phyloP scores from a whole-genome alignment of 2,797 vertebrate species.

The Tiaroga cobitis region DNA sequence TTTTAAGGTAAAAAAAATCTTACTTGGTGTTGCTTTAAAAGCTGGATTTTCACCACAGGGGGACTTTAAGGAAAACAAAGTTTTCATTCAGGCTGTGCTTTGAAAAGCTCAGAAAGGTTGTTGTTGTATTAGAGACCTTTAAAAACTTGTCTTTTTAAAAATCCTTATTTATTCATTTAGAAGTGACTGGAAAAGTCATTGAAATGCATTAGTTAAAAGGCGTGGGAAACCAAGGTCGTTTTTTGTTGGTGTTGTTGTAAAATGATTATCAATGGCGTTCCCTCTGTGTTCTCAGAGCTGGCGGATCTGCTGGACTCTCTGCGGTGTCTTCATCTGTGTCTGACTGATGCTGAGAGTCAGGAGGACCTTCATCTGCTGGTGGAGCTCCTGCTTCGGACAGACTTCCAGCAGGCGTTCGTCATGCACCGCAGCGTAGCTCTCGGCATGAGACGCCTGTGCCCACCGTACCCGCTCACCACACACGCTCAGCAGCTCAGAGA shows the following conservation, averaged over 20 bases:
- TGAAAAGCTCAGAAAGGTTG: background rate
- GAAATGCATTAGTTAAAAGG: background rate
- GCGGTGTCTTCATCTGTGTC: constrained; percentile 83
- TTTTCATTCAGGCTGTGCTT: background rate
- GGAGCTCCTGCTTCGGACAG: constrained; percentile 86
- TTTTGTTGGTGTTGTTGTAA: background rate
- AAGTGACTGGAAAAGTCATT: background rate
- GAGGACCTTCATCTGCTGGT: constrained; percentile 87
- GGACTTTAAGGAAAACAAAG: too few species aligned
- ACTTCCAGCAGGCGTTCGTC: constrained; percentile 91
- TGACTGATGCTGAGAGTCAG: constrained; percentile 91
- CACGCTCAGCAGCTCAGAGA: constrained; percentile 88
- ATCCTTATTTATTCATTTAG: background rate
- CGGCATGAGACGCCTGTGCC: constrained; percentile 86
- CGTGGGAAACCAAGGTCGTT: background rate
- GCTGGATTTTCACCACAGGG: too few species aligned
- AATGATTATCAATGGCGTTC: background rate
- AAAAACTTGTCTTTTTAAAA: background rate
- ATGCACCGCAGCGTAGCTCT: constrained; percentile 88
- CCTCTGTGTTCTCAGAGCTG: constrained; percentile 76
- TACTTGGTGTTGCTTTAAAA: too few species aligned
- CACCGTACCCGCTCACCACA: constrained; percentile 85
- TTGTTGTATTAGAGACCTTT: background rate
- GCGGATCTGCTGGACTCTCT: constrained; percentile 88
- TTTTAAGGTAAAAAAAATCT: too few species aligned